Evolutionary conservation across 2,888 invertebrate genomes (phyloP), one percentile per base, ranked within the genome.

Genomic region (Eretmocerus hayati): DNA sequence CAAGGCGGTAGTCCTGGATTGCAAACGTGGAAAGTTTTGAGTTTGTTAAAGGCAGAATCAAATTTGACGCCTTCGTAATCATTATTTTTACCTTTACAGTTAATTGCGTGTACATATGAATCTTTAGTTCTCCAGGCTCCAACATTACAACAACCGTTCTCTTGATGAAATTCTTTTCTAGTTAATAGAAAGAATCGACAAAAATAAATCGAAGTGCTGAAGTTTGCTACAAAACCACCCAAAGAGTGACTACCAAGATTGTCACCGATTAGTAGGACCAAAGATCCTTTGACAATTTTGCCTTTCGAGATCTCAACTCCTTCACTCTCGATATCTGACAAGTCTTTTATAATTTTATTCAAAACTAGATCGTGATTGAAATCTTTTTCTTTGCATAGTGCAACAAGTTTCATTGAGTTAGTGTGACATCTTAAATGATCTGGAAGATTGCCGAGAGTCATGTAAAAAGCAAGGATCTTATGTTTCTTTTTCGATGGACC

Each of bases 141-240:
- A 6, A 15, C 3, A 18, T 35, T 36, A 23, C 5, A 15, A n/a
- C 2, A 15, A 21, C 37, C 37, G n/a, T 16, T 5, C 21, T 26
- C 30, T 11, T 15, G 15, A 9, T 47, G 2, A 16, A 37, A 22
- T 11, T 30, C 13, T 18, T 16, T 5, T 36, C 39, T 33, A 26
- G 35, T 15, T 15, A 53, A 23, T 13, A 37, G 15, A 50, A 60
- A 63, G 48, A 43, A 60, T 20, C 63, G 40, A 49, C 63, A 64
- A 37, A 60, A 58, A 50, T 58, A 60, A 19, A 48, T 40, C 15
- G 50, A 38, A 5, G 26, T 48, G 45, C 48, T 50, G 47, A 64
- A 63, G 50, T 59, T 64, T 59, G 59, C 58, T 26, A 22, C 23
- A 56, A 59, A 63, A 15, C 62, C 61, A 16, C 62, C 63, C 38